Evolutionary conservation across 2,797 vertebrate genomes (phyloP).

Genomic region (Pangasius macronema): DNA sequence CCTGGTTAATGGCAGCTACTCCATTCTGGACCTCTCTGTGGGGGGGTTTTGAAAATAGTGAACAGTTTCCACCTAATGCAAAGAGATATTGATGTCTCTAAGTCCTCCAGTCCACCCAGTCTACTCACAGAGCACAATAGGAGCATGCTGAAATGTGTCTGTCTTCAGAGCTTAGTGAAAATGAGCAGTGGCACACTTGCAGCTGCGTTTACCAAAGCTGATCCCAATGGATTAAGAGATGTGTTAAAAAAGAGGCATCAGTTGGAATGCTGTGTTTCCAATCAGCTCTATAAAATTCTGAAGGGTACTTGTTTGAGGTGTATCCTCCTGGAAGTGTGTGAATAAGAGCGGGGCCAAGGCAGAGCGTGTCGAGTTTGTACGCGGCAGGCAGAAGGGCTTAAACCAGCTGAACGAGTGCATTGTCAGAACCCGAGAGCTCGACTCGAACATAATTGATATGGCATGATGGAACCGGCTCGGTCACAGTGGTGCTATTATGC

Average conservation of each 20-base stretch:
- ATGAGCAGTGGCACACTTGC: constrained; percentile 24
- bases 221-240: not conserved
- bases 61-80: constrained; percentile 38
- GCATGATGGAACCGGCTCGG: constrained; percentile 50
- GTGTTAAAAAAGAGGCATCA: constrained; percentile 26
- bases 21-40: constrained; percentile 8
- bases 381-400: not conserved
- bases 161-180: constrained; percentile 22
- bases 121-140: constrained; percentile 22
- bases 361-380: not conserved
- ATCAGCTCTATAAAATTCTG: not conserved
- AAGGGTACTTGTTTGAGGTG: not conserved
- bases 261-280: not conserved
- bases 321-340: not conserved
- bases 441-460: constrained; percentile 43
- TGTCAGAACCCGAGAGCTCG: constrained; percentile 36
- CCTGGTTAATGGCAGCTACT: constrained; percentile 38
- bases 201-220: not conserved
- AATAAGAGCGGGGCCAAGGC: not conserved
- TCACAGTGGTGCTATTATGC: constrained; percentile 49
- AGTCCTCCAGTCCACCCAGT: not conserved
- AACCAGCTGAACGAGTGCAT: constrained; percentile 21
- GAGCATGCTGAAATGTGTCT: constrained; percentile 21
- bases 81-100: constrained; percentile 46
- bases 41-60: constrained; percentile 48